Evolutionary conservation across 2,888 invertebrate genomes (phyloP).

Genomic region (Disparrhopalites patrizii): DNA sequence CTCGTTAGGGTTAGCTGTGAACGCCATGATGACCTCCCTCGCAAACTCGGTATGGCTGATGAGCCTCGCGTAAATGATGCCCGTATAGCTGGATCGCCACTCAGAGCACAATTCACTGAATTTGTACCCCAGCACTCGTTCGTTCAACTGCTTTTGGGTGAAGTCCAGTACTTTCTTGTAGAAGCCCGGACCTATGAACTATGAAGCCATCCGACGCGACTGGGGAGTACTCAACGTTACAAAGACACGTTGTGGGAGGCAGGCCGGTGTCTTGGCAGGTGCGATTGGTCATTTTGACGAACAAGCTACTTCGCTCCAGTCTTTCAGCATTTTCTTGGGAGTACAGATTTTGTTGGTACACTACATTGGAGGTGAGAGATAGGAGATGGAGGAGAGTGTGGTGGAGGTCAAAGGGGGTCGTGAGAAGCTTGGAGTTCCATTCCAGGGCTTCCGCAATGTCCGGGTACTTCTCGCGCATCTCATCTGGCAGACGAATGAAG

Average conservation of each 20-base stretch:
- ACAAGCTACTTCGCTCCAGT: slow-evolving; percentile 16
- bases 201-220: not conserved
- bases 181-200: not conserved
- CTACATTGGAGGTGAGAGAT: not conserved
- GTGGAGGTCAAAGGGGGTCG: slow-evolving; percentile 72
- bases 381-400: slow-evolving; percentile 55
- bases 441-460: slow-evolving; percentile 57
- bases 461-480: slow-evolving; percentile 58
- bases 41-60: not conserved
- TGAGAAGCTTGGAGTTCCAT: slow-evolving; percentile 62
- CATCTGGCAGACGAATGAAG: slow-evolving; percentile 64
- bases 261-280: not conserved
- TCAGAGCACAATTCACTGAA: not conserved
- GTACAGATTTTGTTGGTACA: not conserved
- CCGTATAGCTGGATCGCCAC: not conserved
- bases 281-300: not conserved
- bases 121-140: not conserved
- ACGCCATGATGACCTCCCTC: slow-evolving; percentile 4
- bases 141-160: not conserved
- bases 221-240: not conserved
- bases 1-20: slow-evolving; percentile 2
- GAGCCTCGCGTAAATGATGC: not conserved
- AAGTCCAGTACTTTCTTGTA: slow-evolving; percentile 12
- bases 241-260: slow-evolving; percentile 3
- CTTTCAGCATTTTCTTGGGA: not conserved